Conservation (phyloP, 92 coral and sea anemone species). For the Palythoa heliodiscus region DNA sequence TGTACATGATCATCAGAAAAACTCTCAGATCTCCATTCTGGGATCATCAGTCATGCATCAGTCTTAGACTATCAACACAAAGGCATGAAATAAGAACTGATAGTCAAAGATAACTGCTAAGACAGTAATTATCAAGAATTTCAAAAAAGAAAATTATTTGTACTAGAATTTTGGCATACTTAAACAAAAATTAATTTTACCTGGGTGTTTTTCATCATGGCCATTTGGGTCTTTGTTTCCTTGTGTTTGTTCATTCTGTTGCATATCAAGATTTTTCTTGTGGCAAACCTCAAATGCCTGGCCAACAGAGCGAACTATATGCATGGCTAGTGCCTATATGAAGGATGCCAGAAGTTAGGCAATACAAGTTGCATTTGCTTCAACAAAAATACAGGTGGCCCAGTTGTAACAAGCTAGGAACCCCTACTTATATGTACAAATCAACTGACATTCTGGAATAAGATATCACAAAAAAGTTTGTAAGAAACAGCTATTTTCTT, state of each 20-base stretch:
- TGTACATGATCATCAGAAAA: too few relatives aligned
- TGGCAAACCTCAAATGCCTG: constrained; percentile 99
- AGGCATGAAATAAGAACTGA: too few relatives aligned
- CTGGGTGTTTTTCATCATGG: constrained; percentile 34
- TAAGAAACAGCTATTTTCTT: too few relatives aligned
- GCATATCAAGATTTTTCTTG: constrained; percentile 54
- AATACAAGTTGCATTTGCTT: neutral
- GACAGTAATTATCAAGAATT: too few relatives aligned
- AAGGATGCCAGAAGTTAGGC: neutral
- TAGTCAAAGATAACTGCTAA: too few relatives aligned
- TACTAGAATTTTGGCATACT: neutral
- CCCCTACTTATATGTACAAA: too few relatives aligned
- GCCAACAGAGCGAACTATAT: constrained; percentile 90
- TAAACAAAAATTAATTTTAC: constrained; percentile 1
- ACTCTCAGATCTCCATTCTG: too few relatives aligned
- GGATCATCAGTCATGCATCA: too few relatives aligned
- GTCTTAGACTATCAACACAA: too few relatives aligned
- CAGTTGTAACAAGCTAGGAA: neutral
- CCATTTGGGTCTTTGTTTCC: constrained; percentile 32
- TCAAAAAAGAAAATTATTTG: too few relatives aligned
- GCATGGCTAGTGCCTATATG: constrained; percentile 81
- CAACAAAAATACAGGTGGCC: neutral
- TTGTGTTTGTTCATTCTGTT: constrained; percentile 50
- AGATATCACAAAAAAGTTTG: neutral
- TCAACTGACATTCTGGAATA: too few relatives aligned